Evolutionary conservation across 2,113 vertebrate species (phyloP).

Genomic region (Corythaeola cristata): DNA sequence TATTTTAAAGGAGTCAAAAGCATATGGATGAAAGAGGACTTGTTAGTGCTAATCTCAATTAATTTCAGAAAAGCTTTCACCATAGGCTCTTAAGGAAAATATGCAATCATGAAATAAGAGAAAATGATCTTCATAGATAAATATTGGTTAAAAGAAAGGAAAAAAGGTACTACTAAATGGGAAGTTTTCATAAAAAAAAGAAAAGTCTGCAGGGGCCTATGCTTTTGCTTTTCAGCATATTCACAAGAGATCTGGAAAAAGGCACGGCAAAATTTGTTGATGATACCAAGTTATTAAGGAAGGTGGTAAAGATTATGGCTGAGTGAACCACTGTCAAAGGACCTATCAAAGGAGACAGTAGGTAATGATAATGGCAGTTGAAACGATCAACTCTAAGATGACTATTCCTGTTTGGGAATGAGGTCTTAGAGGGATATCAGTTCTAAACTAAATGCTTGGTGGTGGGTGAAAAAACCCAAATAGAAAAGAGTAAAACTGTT

Average conservation of each 20-base stretch:
- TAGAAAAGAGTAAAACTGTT: not conserved
- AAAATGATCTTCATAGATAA: not conserved
- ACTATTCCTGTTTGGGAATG: not conserved
- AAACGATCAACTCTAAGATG: not conserved
- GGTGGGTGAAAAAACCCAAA: not conserved
- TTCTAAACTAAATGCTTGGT: not conserved
- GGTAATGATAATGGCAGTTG: not conserved
- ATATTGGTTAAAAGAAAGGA: not conserved
- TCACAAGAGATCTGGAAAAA: not conserved
- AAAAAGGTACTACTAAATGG: rapidly evolving
- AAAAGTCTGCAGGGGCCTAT: not conserved
- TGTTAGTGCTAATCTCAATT: not conserved
- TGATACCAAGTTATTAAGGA: not conserved
- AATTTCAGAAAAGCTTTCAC: not conserved
- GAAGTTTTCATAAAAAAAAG: not conserved
- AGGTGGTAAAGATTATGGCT: not conserved
- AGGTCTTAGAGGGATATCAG: not conserved
- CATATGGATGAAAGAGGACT: not conserved
- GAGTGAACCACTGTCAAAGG: not conserved
- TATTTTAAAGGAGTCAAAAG: not conserved
- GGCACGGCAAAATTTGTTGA: not conserved
- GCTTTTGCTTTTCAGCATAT: not conserved
- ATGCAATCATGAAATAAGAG: not conserved
- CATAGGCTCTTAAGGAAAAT: not conserved
- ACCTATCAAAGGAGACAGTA: not conserved